Evolutionary conservation across 2,888 invertebrate genomes (phyloP), one percentile per base, ranked within the genome.

Genomic region (Unio delphinus): DNA sequence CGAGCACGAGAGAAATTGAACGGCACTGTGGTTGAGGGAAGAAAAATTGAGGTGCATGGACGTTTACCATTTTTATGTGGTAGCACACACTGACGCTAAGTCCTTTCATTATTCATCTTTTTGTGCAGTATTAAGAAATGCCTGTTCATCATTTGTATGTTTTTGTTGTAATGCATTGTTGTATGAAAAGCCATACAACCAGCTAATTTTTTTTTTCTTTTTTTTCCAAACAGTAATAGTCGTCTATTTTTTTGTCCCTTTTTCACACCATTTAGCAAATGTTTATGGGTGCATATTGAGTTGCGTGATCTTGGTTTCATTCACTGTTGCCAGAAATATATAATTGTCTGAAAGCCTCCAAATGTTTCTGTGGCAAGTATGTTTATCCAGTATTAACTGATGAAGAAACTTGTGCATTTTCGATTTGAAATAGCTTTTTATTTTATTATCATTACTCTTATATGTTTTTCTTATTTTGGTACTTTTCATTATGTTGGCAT

Each of bases 1-100:
- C 95, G 96, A 94, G 99, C 99, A 95, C 97, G 99, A 94, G 98
- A 98, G 95, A 97, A 98, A 95, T 96, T 99, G 94, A 98, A 99
- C 95, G 98, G 98, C 95, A 97, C 98, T 94, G 97, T 98, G 95
- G 98, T 99, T 95, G 99, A 99, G 95, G 99, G 99, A 94, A 95
- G 99, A 94, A 99, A 99, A 95, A 98, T 99, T 95, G 99, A 99
- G 97, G 98, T 98, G 90, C 86, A 86, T 86, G 86, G 79, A 80
- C 83, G 79, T 79, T 78, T 80, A 83, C 81, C 76, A 80, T 82
- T 81, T 82, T 87, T 87, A 87, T 85, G 87, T 88, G 86, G 87
- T 87, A 88, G 85, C 83, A 79, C 74, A 80, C 80, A 76, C 76
- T 75, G 72, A 75, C 78, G 83, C 83, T 82, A 84, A 83, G 82